These are phyloP conservation scores for Heliconius melpomene DNA, from an alignment of 1,140 invertebrate species.

Conservation along the genomic window DNA sequence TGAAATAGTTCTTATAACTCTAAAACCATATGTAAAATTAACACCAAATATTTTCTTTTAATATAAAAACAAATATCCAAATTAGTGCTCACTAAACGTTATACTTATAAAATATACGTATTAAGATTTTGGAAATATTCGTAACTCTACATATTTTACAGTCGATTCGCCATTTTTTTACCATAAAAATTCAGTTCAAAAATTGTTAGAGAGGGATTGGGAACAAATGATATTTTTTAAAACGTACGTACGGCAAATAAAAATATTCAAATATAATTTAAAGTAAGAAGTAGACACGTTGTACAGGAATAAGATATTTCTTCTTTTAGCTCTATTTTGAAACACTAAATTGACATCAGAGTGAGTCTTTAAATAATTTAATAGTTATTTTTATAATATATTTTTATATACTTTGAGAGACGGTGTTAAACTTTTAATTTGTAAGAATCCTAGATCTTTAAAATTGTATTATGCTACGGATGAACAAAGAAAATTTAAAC, in stretches of 20 bases:
- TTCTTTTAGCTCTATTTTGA: too few species aligned
- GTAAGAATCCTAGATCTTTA: background rate
- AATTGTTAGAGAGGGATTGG: background rate
- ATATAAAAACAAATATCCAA: too few species aligned
- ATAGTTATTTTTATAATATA: background rate
- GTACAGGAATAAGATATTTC: too few species aligned
- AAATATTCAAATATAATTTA: too few species aligned
- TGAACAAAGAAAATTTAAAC: constrained; percentile 17
- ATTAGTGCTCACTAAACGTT: too few species aligned
- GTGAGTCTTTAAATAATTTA: background rate
- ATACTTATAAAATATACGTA: too few species aligned
- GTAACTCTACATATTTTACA: background rate
- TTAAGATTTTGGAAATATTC: background rate
- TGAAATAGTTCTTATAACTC: too few species aligned
- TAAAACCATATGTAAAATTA: too few species aligned
- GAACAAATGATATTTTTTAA: background rate
- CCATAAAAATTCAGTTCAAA: background rate
- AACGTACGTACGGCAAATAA: background rate
- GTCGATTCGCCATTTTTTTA: background rate
- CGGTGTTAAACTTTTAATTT: background rate
- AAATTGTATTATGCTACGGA: background rate
- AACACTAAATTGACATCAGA: background rate
- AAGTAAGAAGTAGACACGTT: too few species aligned
- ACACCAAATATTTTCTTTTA: too few species aligned
- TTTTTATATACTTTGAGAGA: background rate